Evolutionary conservation across 2,888 invertebrate genomes (phyloP).

Genomic region (Drosophila austrosaltans): DNA sequence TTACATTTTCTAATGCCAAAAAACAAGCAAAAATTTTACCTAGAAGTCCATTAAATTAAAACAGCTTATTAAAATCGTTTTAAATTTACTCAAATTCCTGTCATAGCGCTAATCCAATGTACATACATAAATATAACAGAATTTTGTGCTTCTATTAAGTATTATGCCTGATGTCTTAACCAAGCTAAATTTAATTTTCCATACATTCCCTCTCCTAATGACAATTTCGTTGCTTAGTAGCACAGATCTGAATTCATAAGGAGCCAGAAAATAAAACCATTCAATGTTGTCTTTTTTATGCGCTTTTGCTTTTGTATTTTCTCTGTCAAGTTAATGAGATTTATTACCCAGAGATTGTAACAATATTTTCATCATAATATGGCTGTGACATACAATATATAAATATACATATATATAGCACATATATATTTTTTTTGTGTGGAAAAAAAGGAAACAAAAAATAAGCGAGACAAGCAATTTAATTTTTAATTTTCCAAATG

Average conservation of each 20-base stretch:
- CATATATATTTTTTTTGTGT: neutral
- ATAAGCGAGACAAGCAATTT: conserved; percentile 71
- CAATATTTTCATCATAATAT: conserved; percentile 50
- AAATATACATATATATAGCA: too few relatives aligned
- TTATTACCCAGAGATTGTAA: conserved; percentile 64
- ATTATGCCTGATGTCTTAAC: conserved; percentile 5
- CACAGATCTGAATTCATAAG: neutral
- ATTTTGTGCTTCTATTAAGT: neutral
- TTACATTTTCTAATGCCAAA: too few relatives aligned
- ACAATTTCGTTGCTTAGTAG: conserved; percentile 4
- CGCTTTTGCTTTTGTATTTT: conserved; percentile 30
- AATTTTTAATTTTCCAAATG: conserved; percentile 79
- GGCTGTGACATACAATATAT: too few relatives aligned
- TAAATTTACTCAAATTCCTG: neutral
- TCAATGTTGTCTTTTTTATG: conserved; percentile 18
- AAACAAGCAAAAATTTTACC: neutral
- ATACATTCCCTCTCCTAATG: neutral
- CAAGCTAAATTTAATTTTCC: conserved; percentile 9
- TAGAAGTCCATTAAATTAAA: neutral
- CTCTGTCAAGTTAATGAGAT: conserved; percentile 65
- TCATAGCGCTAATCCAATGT: neutral
- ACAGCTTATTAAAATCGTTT: neutral
- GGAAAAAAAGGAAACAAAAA: conserved; percentile 11
- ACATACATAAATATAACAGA: neutral
- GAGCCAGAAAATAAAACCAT: neutral